Evolutionary conservation across 2,888 invertebrate species (phyloP), one percentile per base, ranked within the genome.

Genomic region (Drosophila mulleri): DNA sequence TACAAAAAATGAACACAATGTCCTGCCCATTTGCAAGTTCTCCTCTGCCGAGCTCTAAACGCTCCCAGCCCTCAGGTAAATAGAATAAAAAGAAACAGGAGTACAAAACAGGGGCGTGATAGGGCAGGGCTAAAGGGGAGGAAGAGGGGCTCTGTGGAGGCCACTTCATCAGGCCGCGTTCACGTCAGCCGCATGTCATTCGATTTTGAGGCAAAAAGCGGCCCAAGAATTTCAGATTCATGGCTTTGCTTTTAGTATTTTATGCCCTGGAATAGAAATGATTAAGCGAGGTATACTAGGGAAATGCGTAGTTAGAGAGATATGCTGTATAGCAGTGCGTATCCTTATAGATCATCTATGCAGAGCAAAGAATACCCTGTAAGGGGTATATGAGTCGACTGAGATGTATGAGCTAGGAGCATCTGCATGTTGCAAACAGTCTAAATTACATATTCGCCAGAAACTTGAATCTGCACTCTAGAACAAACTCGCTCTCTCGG

Each of bases 171-270:
- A 67, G 70, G 69, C 52, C 67, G 60, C 70, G n/a, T 54, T 54
- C 54, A 63, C 78, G 84, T 88, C 83, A 76, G 85, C 72, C 88
- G 80, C 85, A 78, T 84, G 88, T 88, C 84, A 84, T 82, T 77
- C 54, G 54, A 78, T 64, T 78, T 82, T 57, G 71, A 78, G 78
- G 70, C 59, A 76, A 81, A 86, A 72, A 67, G 56, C 65, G 70
- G 60, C 42, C 60, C 58, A 84, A 75, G 83, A 86, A 85, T 88
- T 88, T 88, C 86, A 85, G 88, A 84, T 85, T 85, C 88, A 85
- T 82, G 69, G 79, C 86, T 70, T 66, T 78, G 81, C 48, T 74
- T 75, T 60, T 52, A 54, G 16, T 53, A 52, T 39, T 32, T 20
- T 1, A 11, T 20, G 11, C 16, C 42, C 57, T 37, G 6, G 14